Conservation (phyloP, 2,888 invertebrate species). For the Aplocera efformata region DNA sequence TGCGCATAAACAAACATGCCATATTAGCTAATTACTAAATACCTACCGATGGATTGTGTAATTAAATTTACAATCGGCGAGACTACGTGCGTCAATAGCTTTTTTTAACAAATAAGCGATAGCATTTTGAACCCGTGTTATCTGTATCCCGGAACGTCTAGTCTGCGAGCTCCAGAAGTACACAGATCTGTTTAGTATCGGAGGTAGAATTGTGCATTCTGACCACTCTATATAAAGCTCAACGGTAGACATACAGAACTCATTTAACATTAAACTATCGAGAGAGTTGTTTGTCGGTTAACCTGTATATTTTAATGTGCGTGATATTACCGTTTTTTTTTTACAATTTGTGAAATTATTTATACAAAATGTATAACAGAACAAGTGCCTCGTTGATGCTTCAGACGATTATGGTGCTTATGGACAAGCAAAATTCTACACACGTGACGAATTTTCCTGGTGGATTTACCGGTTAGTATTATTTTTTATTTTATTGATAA, state of each 20-base stretch:
- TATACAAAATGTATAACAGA: slow-evolving; percentile 59
- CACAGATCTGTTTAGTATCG: slow-evolving; percentile 34
- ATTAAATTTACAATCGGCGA: slow-evolving; percentile 49
- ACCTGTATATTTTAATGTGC: slow-evolving; percentile 6
- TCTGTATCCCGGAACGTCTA: slow-evolving; percentile 78
- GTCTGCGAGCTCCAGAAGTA: slow-evolving; percentile 64
- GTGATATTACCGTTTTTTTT: slow-evolving; percentile 1
- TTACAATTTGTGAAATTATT: slow-evolving; percentile 3
- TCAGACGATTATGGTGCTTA: slow-evolving; percentile 73
- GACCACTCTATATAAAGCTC: slow-evolving; percentile 59
- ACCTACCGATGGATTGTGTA: slow-evolving; percentile 22
- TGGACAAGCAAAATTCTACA: slow-evolving; percentile 72
- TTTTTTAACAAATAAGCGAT: slow-evolving; percentile 73
- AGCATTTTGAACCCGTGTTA: slow-evolving; percentile 73
- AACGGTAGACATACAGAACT: slow-evolving; percentile 38
- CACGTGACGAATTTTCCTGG: slow-evolving; percentile 61
- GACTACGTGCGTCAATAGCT: slow-evolving; percentile 75
- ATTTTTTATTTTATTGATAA: slow-evolving; percentile 16
- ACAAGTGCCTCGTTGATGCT: slow-evolving; percentile 75
- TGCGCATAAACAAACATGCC: slow-evolving; percentile 17
- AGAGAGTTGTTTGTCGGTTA: slow-evolving; percentile 28
- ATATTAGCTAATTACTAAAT: slow-evolving; percentile 12
- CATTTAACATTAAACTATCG: slow-evolving; percentile 51
- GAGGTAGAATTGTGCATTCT: slow-evolving; percentile 51
- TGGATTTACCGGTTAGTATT: slow-evolving; percentile 59